A percentile compares a stretch with the other conserved stretches of the same genome.
phyloP scores from a whole-genome alignment of 2,888 invertebrate genomes.

The Nycteola revayana region DNA sequence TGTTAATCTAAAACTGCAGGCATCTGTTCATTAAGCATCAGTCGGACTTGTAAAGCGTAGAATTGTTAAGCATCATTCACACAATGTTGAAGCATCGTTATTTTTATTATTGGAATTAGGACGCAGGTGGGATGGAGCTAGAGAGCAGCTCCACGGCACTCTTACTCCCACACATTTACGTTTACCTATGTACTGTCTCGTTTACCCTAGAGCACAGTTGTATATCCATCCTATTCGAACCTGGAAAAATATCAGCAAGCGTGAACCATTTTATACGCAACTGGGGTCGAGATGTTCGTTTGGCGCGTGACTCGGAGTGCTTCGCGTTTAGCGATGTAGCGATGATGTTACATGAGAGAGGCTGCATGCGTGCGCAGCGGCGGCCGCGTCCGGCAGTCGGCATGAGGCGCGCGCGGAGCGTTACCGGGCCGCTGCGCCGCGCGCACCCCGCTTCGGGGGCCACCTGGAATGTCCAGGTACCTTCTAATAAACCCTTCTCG shows the following conservation, averaged over 20 bases:
- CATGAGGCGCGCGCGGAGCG: conserved; percentile 77
- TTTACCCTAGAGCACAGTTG: no score
- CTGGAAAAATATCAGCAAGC: no score
- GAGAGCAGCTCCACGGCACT: no score
- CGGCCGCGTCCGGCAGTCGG: conserved; percentile 60
- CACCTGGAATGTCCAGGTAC: conserved; percentile 91
- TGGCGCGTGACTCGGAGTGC: no score
- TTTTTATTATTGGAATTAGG: conserved; percentile 49
- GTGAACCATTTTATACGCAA: no score
- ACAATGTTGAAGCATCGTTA: conserved; percentile 34
- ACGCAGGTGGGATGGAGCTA: conserved; percentile 60
- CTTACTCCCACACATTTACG: no score
- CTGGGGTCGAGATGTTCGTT: no score
- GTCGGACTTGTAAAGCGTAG: conserved; percentile 7
- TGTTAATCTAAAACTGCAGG: no score
- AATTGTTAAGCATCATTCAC: conserved; percentile 21
- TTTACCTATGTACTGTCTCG: no score
- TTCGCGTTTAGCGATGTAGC: no score
- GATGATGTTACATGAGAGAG: conserved; percentile 33
- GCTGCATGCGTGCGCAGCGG: conserved; percentile 60
- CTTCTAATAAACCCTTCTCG: no score
- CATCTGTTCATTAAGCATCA: conserved; percentile 21
- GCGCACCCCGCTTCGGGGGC: conserved; percentile 91
- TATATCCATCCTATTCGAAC: no score
- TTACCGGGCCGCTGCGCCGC: conserved; percentile 84